Evolutionary conservation across 2,797 vertebrate species (phyloP).

Genomic region (Melopsittacus undulatus): DNA sequence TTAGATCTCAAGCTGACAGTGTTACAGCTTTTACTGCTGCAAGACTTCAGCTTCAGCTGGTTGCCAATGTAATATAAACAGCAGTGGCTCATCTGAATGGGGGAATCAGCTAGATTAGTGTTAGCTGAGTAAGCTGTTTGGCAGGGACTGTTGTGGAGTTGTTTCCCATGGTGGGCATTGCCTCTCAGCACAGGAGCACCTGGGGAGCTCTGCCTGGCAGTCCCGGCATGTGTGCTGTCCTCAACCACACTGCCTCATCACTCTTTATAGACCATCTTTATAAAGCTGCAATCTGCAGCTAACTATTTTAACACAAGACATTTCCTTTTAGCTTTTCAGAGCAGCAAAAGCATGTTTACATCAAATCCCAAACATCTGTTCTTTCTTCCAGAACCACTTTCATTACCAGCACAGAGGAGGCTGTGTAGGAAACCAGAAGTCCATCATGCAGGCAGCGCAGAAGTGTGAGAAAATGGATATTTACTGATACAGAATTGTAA

Average conservation of each 20-base stretch:
- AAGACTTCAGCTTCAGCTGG: background rate
- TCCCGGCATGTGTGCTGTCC: rapidly evolving
- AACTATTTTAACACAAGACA: background rate
- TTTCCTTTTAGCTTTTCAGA: conserved; percentile 22
- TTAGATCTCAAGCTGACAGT: background rate
- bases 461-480: background rate
- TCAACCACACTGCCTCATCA: background rate
- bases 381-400: background rate
- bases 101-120: background rate
- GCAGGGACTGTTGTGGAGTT: background rate
- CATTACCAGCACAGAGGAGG: background rate
- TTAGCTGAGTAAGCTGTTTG: background rate
- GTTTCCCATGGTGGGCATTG: background rate
- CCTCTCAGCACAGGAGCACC: background rate
- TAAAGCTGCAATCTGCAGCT: background rate
- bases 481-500: background rate
- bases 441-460: background rate
- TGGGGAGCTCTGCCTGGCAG: background rate
- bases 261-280: background rate
- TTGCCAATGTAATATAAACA: background rate
- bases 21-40: background rate
- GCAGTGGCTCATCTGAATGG: background rate
- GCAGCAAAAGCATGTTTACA: background rate
- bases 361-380: background rate
- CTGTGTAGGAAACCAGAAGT: background rate